These are phyloP conservation scores for Dicaeum eximium DNA, from an alignment of 2,113 vertebrate species.

Conservation along the genomic window DNA sequence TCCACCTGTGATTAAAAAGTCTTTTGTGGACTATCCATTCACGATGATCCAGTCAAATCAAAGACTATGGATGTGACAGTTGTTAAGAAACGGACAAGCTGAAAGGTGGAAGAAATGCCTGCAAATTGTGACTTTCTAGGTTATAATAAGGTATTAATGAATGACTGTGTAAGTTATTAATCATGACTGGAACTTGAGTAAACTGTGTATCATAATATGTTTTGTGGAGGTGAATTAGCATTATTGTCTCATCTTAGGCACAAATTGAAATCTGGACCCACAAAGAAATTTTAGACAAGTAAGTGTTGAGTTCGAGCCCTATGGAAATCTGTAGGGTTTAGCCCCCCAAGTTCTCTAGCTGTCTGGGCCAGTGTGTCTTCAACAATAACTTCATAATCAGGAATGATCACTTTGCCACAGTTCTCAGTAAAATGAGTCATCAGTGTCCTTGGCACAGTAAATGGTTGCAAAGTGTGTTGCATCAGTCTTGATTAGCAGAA, in stretches of 20 bases:
- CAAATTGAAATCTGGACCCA: neutral
- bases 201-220: neutral
- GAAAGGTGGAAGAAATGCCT: slow-evolving; percentile 33
- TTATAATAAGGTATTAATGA: slow-evolving; percentile 48
- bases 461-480: neutral
- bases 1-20: slow-evolving; percentile 44
- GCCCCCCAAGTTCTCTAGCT: neutral
- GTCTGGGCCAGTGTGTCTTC: neutral
- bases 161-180: slow-evolving; percentile 19
- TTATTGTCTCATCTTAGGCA: neutral
- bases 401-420: neutral
- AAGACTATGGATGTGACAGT: slow-evolving; percentile 29
- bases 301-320: neutral
- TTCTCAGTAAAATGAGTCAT: neutral
- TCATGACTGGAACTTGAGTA: neutral
- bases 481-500: neutral
- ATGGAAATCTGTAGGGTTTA: neutral
- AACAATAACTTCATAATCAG: neutral
- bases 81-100: slow-evolving; percentile 48
- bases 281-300: neutral
- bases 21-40: slow-evolving; percentile 33
- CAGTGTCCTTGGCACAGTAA: neutral
- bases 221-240: neutral
- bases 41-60: slow-evolving; percentile 16
- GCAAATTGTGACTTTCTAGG: slow-evolving; percentile 41